These are phyloP conservation scores for Gandaritis pyraliata DNA, from an alignment of 2,888 invertebrate genomes.

Conservation along the genomic window DNA sequence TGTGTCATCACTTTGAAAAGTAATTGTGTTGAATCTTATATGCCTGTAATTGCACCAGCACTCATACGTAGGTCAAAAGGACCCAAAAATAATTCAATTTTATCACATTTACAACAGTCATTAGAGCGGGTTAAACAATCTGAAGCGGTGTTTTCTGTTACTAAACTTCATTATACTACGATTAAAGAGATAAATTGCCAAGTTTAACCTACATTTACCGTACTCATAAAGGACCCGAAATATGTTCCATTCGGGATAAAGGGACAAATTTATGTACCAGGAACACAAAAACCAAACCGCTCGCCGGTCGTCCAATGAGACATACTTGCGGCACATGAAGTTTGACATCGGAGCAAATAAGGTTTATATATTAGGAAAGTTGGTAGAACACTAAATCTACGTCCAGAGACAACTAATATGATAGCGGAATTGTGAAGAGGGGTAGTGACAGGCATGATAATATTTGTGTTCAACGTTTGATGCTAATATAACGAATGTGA, in stretches of 20 bases:
- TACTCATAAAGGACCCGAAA: conserved; percentile 75
- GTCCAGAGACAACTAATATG: conserved; percentile 62
- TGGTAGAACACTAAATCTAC: conserved; percentile 76
- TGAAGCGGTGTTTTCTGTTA: conserved; percentile 42
- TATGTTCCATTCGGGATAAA: conserved; percentile 55
- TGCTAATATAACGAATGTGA: conserved; percentile 52
- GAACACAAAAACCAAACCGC: conserved; percentile 68
- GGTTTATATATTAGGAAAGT: conserved; percentile 82
- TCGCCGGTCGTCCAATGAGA: conserved; percentile 50
- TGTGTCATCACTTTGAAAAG: too few relatives aligned
- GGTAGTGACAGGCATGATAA: conserved; percentile 52
- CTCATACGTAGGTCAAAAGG: background rate
- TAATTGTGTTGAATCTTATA: too few relatives aligned
- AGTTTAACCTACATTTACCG: conserved; percentile 70
- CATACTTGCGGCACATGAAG: conserved; percentile 71
- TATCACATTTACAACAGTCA: conserved; percentile 30
- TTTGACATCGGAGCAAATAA: conserved; percentile 78
- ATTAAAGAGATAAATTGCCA: conserved; percentile 76
- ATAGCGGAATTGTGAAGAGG: conserved; percentile 46
- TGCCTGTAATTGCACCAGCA: too few relatives aligned
- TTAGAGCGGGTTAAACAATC: conserved; percentile 38
- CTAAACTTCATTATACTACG: conserved; percentile 70
- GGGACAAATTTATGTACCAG: conserved; percentile 74
- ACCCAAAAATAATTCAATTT: conserved; percentile 20
- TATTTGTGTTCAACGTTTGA: conserved; percentile 53